Evolutionary conservation across 2,888 invertebrate genomes (phyloP), one percentile per base, ranked within the genome.

Genomic region (Candidula unifasciata): DNA sequence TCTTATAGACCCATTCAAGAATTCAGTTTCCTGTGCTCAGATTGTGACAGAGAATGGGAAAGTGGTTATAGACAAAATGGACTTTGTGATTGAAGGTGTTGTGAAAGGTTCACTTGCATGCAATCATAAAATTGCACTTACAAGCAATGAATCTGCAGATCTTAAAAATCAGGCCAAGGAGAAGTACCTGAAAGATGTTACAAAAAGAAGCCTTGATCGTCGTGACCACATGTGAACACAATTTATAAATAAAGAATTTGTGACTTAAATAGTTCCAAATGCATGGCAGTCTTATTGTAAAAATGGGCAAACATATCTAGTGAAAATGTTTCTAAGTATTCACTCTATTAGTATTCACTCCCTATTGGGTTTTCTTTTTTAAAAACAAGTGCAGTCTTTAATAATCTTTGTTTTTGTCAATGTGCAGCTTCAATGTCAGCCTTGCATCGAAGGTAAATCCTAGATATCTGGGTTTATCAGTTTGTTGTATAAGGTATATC

Each of bases 51-150:
- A 52, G 0, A 54, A 30, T 24, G 80, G 52, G 8, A n/a, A 6
- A 0, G 33, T 3, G n/a, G 44, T 78, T 10, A 27, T 18, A 8
- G 68, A 79, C 35, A 79, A 69, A 52, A 33, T 85, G 44, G 81
- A 85, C 35, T 78, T 85, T 68, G 71, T 77, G 18, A 71, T 69
- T 10, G 78, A 81, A 37, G 85, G 85, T 10, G 57, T 77, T 57
- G 35, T 85, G 10, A 77, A 81, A 44, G 85, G 85, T 1, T 57
- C 57, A 13, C 64, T 85, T 3, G 85, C 85, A 10, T 74, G 80
- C 64, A 81, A 85, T 21, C 85, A 85, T 54, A 80, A 77, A 77
- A 85, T 83, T 24, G 18, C 24, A 16, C 54, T 81, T 35, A 81
- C 68, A 27, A 81, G 81, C 33, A 54, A 81, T 54, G 81, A 81